phyloP scores from a whole-genome alignment of 2,113 vertebrate species.

The Falco punctatus region DNA sequence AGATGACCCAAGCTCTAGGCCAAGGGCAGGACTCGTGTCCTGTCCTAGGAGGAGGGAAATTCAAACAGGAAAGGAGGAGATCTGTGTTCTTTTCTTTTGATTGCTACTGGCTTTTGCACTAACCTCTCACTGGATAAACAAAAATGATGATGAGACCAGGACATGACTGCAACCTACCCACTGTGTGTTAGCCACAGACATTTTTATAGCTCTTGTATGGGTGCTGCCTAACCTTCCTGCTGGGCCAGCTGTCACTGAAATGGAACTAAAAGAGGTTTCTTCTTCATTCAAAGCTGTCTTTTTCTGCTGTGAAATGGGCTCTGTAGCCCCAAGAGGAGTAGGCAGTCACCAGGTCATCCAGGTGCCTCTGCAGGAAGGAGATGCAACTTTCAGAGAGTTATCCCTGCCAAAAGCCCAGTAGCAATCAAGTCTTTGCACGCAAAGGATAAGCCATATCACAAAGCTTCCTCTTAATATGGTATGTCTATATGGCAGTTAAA shows the following conservation, averaged over 20 bases:
- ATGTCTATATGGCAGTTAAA: background rate
- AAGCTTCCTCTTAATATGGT: background rate
- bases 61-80: background rate
- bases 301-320: accelerated
- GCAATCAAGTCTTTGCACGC: background rate
- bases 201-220: background rate
- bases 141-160: background rate
- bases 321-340: background rate
- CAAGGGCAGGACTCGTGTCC: background rate
- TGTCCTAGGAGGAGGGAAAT: background rate
- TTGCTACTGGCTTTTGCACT: background rate
- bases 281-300: accelerated
- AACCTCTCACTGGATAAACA: background rate
- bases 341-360: background rate
- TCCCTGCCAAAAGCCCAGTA: background rate
- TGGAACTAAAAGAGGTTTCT: background rate
- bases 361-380: background rate
- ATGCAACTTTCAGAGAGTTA: background rate
- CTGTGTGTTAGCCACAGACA: background rate
- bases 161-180: background rate
- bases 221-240: background rate
- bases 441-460: background rate
- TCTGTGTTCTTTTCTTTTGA: background rate
- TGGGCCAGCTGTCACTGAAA: background rate
- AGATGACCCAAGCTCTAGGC: background rate